These are phyloP conservation scores for Balanococcus diminutus DNA, from an alignment of 2,888 invertebrate species.

Conservation along the genomic window DNA sequence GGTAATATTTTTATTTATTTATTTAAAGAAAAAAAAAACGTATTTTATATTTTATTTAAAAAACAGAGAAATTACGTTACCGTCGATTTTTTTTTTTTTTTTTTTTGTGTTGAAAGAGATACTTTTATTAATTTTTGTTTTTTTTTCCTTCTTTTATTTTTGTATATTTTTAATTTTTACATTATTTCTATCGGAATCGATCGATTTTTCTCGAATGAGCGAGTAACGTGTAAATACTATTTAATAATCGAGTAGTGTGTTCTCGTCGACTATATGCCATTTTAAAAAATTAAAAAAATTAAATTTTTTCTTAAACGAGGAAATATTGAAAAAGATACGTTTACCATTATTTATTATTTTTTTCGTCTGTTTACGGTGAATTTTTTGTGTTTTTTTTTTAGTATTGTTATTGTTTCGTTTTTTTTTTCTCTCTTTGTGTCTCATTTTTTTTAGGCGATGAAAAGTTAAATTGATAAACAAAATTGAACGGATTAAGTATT, in stretches of 20 bases:
- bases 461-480: too few relatives aligned
- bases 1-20: neutral
- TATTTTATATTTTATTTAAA: neutral
- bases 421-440: neutral
- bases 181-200: neutral
- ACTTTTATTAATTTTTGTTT: conserved; percentile 2
- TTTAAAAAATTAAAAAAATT: neutral
- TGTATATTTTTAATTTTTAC: conserved; percentile 34
- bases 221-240: conserved; percentile 9
- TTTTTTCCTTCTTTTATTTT: conserved; percentile 9
- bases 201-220: neutral
- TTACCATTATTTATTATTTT: conserved; percentile 17
- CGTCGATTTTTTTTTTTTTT: neutral
- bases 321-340: neutral
- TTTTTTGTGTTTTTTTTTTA: neutral
- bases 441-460: neutral
- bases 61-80: conserved; percentile 22
- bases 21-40: neutral
- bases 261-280: neutral
- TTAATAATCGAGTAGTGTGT: neutral
- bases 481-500: neutral
- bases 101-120: neutral
- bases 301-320: neutral
- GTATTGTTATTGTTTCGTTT: neutral
- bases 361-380: neutral